These are phyloP conservation scores for Hylaeus anthracinus DNA, from an alignment of 1,140 invertebrate species.

Conservation along the genomic window DNA sequence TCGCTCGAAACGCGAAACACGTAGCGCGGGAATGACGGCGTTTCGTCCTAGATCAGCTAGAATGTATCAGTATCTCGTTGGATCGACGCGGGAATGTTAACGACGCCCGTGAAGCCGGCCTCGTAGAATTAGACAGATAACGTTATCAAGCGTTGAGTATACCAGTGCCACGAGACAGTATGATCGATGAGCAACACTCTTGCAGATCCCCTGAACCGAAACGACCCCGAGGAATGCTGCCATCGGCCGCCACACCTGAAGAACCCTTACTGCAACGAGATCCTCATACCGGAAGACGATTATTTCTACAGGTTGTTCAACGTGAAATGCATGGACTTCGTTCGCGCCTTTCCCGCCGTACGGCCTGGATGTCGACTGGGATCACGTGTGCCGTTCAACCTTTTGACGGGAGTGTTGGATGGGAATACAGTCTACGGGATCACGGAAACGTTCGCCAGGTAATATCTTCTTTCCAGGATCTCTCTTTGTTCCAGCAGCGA, in stretches of 20 bases:
- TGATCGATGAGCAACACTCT: constrained; percentile 52
- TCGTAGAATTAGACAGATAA: not conserved
- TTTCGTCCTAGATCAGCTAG: too few species aligned
- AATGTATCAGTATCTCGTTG: not conserved
- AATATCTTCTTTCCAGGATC: constrained; percentile 9
- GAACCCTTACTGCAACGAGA: constrained; percentile 96
- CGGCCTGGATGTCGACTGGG: constrained; percentile 91
- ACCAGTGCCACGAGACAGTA: not conserved
- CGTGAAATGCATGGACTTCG: constrained; percentile 93
- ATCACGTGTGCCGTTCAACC: constrained; percentile 90
- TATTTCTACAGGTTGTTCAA: constrained; percentile 94
- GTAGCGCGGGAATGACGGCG: too few species aligned
- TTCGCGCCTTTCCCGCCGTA: constrained; percentile 91
- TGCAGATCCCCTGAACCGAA: constrained; percentile 89
- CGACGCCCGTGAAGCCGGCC: not conserved
- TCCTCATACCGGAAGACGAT: constrained; percentile 93
- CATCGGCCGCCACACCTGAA: constrained; percentile 87
- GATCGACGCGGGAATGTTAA: constrained; percentile 1
- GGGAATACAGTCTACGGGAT: constrained; percentile 93
- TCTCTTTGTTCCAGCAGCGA: not conserved
- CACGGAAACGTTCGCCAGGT: constrained; percentile 88
- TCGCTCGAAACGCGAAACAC: too few species aligned
- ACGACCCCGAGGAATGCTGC: constrained; percentile 94
- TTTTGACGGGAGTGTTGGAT: constrained; percentile 90
- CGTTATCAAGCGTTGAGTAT: not conserved